These are phyloP conservation scores for Lutjanus campechanus DNA, from an alignment of 2,797 vertebrate genomes.

Conservation along the genomic window DNA sequence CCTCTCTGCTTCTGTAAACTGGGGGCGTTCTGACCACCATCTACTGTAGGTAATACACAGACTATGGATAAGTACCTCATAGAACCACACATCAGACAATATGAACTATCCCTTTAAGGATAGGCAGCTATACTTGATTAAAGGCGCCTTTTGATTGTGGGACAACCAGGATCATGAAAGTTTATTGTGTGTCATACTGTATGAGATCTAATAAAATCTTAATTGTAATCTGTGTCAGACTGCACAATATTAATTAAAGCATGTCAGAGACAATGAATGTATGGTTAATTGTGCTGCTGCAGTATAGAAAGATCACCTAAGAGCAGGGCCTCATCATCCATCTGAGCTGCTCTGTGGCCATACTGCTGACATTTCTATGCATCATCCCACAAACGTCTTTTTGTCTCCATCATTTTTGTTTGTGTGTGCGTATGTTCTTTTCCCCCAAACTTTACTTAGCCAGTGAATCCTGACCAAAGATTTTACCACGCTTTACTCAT, in stretches of 20 bases:
- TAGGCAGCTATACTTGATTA: no score
- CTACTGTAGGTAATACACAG: no score
- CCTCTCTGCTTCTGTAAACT: no score
- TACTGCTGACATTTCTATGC: background rate
- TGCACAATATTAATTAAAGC: background rate
- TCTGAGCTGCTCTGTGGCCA: background rate
- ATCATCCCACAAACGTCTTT: background rate
- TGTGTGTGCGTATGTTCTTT: background rate
- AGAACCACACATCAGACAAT: no score
- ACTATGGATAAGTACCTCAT: no score
- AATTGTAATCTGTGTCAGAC: background rate
- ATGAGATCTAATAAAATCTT: background rate
- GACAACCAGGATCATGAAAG: background rate
- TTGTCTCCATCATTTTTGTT: background rate
- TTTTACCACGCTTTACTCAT: background rate
- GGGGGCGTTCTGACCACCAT: no score
- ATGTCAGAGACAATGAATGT: background rate
- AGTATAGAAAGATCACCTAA: accelerated
- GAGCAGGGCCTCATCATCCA: background rate
- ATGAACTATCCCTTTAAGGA: no score
- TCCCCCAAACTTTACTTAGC: background rate
- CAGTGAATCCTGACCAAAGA: background rate
- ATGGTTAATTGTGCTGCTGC: background rate
- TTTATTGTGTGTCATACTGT: background rate
- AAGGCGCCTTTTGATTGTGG: no score